A percentile compares a stretch with the other conserved stretches of the same genome.
Evolutionary conservation across 2,888 invertebrate genomes (phyloP).

Genomic region (Cetonia aurata): DNA sequence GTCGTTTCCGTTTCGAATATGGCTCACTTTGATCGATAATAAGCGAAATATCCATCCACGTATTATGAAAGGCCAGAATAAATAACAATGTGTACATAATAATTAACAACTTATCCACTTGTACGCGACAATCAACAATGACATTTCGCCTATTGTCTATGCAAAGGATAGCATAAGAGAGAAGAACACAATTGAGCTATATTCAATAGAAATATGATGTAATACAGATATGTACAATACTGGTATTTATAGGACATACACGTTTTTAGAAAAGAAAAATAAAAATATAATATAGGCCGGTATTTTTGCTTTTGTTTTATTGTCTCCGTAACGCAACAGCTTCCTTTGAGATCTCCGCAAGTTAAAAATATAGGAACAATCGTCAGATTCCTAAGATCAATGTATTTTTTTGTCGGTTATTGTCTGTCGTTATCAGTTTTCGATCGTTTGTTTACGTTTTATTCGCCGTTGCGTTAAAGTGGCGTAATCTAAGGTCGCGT

Average conservation of each 20-base stretch:
- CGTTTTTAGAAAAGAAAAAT: conserved; percentile 8
- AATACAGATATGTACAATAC: conserved; percentile 19
- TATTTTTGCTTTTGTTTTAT: conserved; percentile 6
- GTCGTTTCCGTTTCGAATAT: conserved; percentile 19
- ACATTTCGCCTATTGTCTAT: conserved; percentile 19
- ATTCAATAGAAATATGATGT: conserved; percentile 11
- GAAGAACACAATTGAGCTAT: conserved; percentile 33
- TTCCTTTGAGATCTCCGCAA: conserved; percentile 28
- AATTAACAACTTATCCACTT: not conserved
- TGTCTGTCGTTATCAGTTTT: conserved; percentile 6
- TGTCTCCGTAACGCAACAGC: conserved; percentile 20
- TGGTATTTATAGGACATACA: not conserved
- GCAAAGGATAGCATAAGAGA: conserved; percentile 1
- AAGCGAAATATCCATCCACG: not conserved
- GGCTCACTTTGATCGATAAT: not conserved
- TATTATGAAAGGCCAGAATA: conserved; percentile 5
- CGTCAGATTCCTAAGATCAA: not conserved
- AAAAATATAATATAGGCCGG: conserved; percentile 11
- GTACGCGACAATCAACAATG: not conserved
- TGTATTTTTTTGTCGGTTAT: conserved; percentile 12
- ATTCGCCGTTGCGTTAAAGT: conserved; percentile 20
- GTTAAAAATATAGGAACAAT: not conserved
- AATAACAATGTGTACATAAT: conserved; percentile 21
- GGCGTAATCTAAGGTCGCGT: conserved; percentile 36
- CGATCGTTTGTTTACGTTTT: conserved; percentile 6